Evolutionary conservation across 2,888 invertebrate species (phyloP), one percentile per base, ranked within the genome.

Genomic region (Hemistola chrysoprasaria): DNA sequence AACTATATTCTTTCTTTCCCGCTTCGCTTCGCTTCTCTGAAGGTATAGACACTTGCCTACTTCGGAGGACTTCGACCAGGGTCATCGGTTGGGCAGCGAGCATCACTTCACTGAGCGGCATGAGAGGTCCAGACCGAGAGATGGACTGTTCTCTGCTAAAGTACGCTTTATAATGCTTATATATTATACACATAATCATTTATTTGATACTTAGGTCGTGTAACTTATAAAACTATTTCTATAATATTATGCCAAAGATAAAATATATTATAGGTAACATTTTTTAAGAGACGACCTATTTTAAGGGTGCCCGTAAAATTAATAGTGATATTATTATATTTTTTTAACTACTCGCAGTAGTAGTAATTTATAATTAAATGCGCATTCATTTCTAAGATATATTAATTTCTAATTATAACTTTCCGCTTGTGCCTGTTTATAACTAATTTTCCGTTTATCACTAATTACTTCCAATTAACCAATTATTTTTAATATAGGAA

Each of bases 141-240:
- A 87, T 53, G 93, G 93, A 77, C 86, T 92, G 72, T 93, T 93
- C 87, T 92, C 92, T 83, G 93, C 93, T 68, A 93, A 94, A 93
- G 93, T 94, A 92, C 80, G 85, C 78, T 76, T 74, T 50, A 16
- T 16, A 16, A 16, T 4, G 16, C 4, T 16, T 4, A 16, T 16
- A 16, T 16, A 16, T 16, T 16, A n/a, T n/a, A n/a, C n/a, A n/a
- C n/a, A n/a, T n/a, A n/a, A n/a, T n/a, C n/a, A n/a, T n/a, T n/a
- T n/a, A n/a, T n/a, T n/a, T n/a, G n/a, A n/a, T n/a, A n/a, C n/a
- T n/a, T n/a, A n/a, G n/a, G n/a, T n/a, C n/a, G n/a, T n/a, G n/a
- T n/a, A n/a, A n/a, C n/a, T n/a, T n/a, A n/a, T n/a, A n/a, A n/a
- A n/a, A n/a, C n/a, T n/a, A n/a, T n/a, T n/a, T n/a, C n/a, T n/a